Evolutionary conservation across 2,888 invertebrate species (phyloP).

Genomic region (Clivina fossor): DNA sequence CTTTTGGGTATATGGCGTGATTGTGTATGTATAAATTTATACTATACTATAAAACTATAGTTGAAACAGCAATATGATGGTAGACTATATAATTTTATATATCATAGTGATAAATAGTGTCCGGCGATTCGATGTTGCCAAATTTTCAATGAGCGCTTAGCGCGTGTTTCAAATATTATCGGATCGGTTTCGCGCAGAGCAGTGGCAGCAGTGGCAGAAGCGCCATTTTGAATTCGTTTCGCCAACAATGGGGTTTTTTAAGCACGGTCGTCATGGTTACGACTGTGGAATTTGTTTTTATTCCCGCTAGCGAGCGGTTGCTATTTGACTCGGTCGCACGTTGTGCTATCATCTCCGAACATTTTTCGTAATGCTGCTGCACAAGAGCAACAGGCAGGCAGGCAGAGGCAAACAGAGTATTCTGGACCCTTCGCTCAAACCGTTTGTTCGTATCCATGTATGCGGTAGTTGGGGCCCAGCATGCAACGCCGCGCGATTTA

Average conservation of each 20-base stretch:
- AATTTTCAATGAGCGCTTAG: constrained; percentile 16
- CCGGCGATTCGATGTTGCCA: constrained; percentile 12
- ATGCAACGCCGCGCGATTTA: constrained; percentile 25
- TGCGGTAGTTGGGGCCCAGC: constrained; percentile 5
- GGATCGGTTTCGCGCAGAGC: constrained; percentile 7
- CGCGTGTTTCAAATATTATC: constrained; percentile 3
- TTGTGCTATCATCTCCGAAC: too few species aligned
- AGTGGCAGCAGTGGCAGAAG: too few species aligned
- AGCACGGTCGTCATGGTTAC: constrained; percentile 33
- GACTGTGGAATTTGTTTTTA: constrained; percentile 34
- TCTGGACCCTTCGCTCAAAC: constrained; percentile 7
- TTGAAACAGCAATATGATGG: too few species aligned
- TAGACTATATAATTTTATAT: too few species aligned
- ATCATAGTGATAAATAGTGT: too few species aligned
- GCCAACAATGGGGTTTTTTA: constrained; percentile 48
- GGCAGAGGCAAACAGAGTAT: too few species aligned
- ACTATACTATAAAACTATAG: too few species aligned
- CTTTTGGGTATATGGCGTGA: too few species aligned
- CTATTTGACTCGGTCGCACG: constrained; percentile 5
- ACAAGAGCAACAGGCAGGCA: too few species aligned
- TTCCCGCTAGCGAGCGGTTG: constrained; percentile 25
- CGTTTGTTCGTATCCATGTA: constrained; percentile 11
- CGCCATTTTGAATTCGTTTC: constrained; percentile 52
- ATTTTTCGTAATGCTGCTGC: too few species aligned
- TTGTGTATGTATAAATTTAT: too few species aligned